Evolutionary conservation across 2,113 vertebrate genomes (phyloP).

Genomic region (Aphelocoma coerulescens): DNA sequence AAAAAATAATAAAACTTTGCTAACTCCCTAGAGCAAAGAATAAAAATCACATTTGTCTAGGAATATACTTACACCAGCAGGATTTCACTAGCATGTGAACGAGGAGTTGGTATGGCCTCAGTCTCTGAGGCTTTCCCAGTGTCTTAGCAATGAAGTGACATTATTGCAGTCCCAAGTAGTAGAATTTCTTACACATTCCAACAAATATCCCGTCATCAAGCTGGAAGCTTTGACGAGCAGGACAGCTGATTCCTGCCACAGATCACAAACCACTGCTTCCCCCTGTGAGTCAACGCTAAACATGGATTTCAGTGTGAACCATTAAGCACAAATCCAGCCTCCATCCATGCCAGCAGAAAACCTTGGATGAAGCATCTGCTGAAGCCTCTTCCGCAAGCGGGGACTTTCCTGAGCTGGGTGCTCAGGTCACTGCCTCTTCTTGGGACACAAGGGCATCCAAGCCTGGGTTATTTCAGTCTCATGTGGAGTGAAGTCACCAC

Average conservation of each 20-base stretch:
- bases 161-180: not conserved
- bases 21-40: not conserved
- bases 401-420: not conserved
- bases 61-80: not conserved
- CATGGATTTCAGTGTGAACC: not conserved
- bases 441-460: not conserved
- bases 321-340: not conserved
- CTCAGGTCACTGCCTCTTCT: not conserved
- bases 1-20: not conserved
- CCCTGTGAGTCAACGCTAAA: accelerated
- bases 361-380: not conserved
- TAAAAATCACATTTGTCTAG: not conserved
- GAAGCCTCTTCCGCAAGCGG: not conserved
- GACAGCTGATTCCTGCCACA: not conserved
- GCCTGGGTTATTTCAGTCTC: not conserved
- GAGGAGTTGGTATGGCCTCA: not conserved
- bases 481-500: not conserved
- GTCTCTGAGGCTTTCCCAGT: not conserved
- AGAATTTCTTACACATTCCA: not conserved
- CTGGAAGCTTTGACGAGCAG: not conserved
- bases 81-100: not conserved
- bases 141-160: not conserved
- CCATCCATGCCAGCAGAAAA: not conserved
- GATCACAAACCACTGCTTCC: not conserved
- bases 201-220: not conserved